These are phyloP conservation scores for Heliothis virescens DNA, from an alignment of 1,140 invertebrate genomes.

Conservation along the genomic window DNA sequence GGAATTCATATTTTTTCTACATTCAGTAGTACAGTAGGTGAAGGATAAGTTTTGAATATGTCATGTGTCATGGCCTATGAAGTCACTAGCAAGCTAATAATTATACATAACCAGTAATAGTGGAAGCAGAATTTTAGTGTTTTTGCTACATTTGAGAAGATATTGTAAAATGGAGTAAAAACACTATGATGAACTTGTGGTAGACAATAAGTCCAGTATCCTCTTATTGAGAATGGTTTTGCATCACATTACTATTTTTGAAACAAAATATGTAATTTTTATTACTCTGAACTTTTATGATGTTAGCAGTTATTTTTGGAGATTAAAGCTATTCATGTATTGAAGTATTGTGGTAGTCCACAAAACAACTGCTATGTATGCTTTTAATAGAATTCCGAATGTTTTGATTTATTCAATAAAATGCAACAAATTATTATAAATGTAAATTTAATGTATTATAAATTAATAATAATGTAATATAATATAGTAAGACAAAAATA, in stretches of 20 bases:
- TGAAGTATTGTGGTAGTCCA: constrained; percentile 3
- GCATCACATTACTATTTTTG: constrained; percentile 3
- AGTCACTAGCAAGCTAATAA: no score
- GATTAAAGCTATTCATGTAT: constrained; percentile 15
- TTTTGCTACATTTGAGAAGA: no score
- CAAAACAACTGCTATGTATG: neutral
- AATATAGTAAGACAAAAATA: constrained; percentile 44
- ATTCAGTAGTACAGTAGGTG: no score
- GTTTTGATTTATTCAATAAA: constrained; percentile 32
- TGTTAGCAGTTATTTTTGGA: constrained; percentile 1
- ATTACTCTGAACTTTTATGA: neutral
- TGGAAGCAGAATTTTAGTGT: no score
- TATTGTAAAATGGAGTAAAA: no score
- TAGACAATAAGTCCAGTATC: no score
- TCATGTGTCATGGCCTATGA: no score
- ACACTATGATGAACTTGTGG: no score
- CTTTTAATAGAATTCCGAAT: constrained; percentile 10
- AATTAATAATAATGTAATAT: constrained; percentile 35
- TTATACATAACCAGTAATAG: no score
- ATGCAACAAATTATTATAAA: constrained; percentile 40
- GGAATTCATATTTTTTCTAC: no score
- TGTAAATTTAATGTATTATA: constrained; percentile 45
- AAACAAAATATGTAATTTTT: neutral
- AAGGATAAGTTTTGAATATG: no score
- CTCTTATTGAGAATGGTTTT: neutral